Evolutionary conservation across 1,140 invertebrate species (phyloP).

Genomic region (Hydropsyche tenuis): DNA sequence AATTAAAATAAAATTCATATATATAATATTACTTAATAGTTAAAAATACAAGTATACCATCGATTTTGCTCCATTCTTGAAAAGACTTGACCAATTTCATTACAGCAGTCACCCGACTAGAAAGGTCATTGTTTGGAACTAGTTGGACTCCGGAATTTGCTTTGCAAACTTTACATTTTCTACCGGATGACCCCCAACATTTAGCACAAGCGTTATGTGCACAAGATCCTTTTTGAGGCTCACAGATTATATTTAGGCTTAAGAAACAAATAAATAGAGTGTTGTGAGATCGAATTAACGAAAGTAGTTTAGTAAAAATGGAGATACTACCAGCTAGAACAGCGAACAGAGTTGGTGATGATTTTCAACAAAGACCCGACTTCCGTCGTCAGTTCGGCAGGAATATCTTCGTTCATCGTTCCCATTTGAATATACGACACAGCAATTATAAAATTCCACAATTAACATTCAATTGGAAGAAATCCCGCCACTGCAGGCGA

Average conservation of each 20-base stretch:
- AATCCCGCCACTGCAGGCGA: too few relatives aligned
- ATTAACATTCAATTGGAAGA: too few relatives aligned
- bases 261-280: neutral
- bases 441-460: too few relatives aligned
- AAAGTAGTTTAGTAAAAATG: neutral
- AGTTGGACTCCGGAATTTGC: neutral
- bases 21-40: neutral
- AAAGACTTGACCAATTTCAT: neutral
- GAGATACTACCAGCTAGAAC: neutral
- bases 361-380: too few relatives aligned
- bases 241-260: neutral
- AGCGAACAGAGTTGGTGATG: too few relatives aligned
- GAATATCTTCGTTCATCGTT: too few relatives aligned
- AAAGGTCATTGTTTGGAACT: neutral
- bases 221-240: slow-evolving; percentile 16
- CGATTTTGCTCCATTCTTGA: neutral
- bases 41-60: neutral
- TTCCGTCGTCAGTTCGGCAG: too few relatives aligned
- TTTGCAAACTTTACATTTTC: neutral
- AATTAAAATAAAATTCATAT: neutral
- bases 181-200: neutral
- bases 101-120: neutral
- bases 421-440: too few relatives aligned
- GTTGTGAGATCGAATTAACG: neutral
- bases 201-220: slow-evolving; percentile 19